Evolutionary conservation across 2,888 invertebrate genomes (phyloP), one percentile per base, ranked within the genome.

Genomic region (Stratiomys singularior): DNA sequence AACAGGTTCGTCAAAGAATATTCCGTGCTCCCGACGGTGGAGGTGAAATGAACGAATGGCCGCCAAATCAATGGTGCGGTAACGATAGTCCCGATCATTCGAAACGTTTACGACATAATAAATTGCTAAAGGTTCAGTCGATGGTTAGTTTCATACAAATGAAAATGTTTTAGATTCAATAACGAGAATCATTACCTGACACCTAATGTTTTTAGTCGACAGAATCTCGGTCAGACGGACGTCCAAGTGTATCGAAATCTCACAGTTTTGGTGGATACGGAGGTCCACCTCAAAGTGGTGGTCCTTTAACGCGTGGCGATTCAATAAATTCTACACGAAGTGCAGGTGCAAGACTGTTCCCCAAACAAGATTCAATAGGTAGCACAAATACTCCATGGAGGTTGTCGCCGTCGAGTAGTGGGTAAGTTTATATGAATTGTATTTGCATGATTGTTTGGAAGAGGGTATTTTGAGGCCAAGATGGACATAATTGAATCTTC

Each of bases 191-290:
- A 27, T 64, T 64, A 13, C 28, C 27, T n/a, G 5, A 7, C 21
- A 23, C 37, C 9, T 11, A 21, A 66, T 79, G n/a, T 78, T 21
- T 81, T 15, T 77, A 85, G 84, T 83, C 84, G 11, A 84, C 83
- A 44, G 85, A 86, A 69, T 56, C 15, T 79, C 83, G 81, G 78
- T 86, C 83, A 79, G 88, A 81, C 83, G 85, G 78, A 44, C 85
- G 89, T 83, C 90, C 86, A 83, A 90, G 91, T 18, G 92, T 93
- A 63, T 92, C 93, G 66, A 95, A 95, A 86, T 94, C 96, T 72
- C 95, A 94, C 88, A 96, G 95, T 86, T 97, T 96, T 84, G 95
- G 95, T 13, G 96, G 95, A 1, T 95, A 95, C 84, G 92, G 92
- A 15, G 90, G 89, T 30, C 87, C 88, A 18, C 84, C 86, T 0